Conservation (phyloP, 1,140 invertebrate species). For the Maconellicoccus hirsutus region DNA sequence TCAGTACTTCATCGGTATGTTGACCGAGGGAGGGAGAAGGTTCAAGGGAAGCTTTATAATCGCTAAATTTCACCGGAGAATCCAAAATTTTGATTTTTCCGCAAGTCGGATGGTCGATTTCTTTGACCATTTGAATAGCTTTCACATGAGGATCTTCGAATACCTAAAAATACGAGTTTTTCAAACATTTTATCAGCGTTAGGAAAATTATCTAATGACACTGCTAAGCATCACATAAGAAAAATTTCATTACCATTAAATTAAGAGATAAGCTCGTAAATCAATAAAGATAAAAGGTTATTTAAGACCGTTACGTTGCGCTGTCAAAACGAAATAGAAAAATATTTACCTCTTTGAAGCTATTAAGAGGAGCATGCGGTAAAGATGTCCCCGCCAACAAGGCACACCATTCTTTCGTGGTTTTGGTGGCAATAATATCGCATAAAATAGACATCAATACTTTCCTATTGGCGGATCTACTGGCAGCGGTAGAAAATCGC, state of each 20-base stretch:
- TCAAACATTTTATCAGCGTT: too few species aligned
- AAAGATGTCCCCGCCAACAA: slow-evolving; percentile 62
- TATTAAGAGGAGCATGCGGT: slow-evolving; percentile 84
- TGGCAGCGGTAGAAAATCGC: slow-evolving; percentile 57
- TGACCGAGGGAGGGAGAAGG: slow-evolving; percentile 79
- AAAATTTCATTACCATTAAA: slow-evolving; percentile 16
- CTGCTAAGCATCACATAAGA: not conserved
- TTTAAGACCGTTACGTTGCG: not conserved
- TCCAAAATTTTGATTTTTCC: slow-evolving; percentile 69
- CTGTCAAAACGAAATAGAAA: too few species aligned
- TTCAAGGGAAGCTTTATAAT: slow-evolving; percentile 50
- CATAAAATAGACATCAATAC: slow-evolving; percentile 52
- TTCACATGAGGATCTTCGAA: slow-evolving; percentile 79
- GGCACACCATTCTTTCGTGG: slow-evolving; percentile 61
- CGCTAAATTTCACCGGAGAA: slow-evolving; percentile 70
- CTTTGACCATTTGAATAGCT: slow-evolving; percentile 61
- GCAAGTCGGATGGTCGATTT: slow-evolving; percentile 54
- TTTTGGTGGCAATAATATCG: slow-evolving; percentile 49
- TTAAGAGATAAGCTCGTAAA: not conserved
- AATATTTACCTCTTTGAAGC: slow-evolving; percentile 48
- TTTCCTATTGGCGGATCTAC: slow-evolving; percentile 62
- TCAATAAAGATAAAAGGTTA: not conserved
- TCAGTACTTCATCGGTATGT: slow-evolving; percentile 70
- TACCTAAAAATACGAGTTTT: slow-evolving; percentile 38
- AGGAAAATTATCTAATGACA: not conserved